Evolutionary conservation across 2,888 invertebrate genomes (phyloP).

Genomic region (Drosophila pseudotalamancana): DNA sequence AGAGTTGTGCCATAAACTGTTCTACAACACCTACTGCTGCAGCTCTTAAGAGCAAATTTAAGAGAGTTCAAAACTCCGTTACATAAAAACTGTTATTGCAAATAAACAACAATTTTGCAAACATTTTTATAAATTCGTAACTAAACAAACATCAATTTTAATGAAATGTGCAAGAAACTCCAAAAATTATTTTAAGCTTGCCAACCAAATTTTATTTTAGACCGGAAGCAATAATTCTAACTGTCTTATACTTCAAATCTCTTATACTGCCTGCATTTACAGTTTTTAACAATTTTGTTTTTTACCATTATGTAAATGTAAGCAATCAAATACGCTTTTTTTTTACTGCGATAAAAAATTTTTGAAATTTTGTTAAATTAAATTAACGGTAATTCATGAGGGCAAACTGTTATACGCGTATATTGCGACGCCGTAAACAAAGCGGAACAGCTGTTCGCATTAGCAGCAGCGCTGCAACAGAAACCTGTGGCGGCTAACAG

Average conservation of each 20-base stretch:
- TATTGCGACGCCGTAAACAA: constrained; percentile 48
- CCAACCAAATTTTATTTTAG: too few relatives aligned
- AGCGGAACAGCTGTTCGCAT: constrained; percentile 53
- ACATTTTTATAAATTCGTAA: neutral
- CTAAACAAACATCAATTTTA: too few relatives aligned
- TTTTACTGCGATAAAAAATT: neutral
- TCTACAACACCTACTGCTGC: constrained; percentile 21
- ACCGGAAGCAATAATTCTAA: too few relatives aligned
- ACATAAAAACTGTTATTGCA: constrained; percentile 12
- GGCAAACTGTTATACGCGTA: constrained; percentile 38
- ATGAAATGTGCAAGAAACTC: too few relatives aligned
- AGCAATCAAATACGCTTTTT: neutral
- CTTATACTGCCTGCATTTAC: too few relatives aligned
- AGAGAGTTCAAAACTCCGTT: constrained; percentile 9
- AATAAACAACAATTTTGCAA: constrained; percentile 4
- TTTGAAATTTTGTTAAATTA: neutral
- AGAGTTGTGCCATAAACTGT: constrained; percentile 54
- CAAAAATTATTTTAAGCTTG: neutral
- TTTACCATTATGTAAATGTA: too few relatives aligned
- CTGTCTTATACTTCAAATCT: too few relatives aligned
- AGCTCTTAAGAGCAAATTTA: constrained; percentile 14
- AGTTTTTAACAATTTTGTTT: too few relatives aligned
- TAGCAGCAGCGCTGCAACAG: constrained; percentile 48
- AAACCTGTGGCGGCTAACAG: constrained; percentile 72
- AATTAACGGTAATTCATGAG: constrained; percentile 26